phyloP scores from a whole-genome alignment of 2,797 vertebrate species.

The Enteromius paludinosus region DNA sequence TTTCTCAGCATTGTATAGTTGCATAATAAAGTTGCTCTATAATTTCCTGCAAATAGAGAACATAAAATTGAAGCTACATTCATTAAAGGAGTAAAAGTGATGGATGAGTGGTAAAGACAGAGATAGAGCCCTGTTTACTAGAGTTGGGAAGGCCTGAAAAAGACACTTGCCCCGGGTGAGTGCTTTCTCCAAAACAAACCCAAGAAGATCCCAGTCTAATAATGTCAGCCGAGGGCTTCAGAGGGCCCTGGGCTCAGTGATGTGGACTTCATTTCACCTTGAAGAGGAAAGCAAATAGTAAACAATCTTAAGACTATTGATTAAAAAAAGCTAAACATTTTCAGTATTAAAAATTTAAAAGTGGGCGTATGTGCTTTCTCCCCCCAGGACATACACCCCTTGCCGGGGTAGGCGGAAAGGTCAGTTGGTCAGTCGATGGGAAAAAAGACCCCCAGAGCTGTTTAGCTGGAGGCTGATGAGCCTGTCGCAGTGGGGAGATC shows the following conservation, averaged over 20 bases:
- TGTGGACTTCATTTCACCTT: conserved; percentile 12
- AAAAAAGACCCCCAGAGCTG: conserved; percentile 67
- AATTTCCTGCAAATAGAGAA: not conserved
- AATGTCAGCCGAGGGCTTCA: not conserved
- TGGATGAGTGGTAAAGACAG: conserved; percentile 38
- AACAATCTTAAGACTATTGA: not conserved
- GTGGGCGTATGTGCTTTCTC: conserved; percentile 5
- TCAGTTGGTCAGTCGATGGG: conserved; percentile 57
- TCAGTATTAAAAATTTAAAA: conserved; percentile 1
- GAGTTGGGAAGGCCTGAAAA: conserved; percentile 67
- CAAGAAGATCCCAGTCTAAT: conserved; percentile 40
- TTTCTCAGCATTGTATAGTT: not conserved
- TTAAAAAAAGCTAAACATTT: not conserved
- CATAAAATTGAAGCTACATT: conserved; percentile 25
- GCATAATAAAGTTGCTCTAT: not conserved
- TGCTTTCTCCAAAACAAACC: conserved; percentile 62
- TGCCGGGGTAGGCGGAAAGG: conserved; percentile 37
- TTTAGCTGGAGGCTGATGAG: conserved; percentile 71
- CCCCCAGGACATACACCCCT: conserved; percentile 56
- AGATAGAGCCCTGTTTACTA: conserved; percentile 41
- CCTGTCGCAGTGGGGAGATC: conserved; percentile 72
- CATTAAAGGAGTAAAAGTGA: conserved; percentile 41
- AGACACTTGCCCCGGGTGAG: conserved; percentile 68
- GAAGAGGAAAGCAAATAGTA: conserved; percentile 1
- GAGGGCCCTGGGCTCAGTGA: not conserved